These are phyloP conservation scores for Ploceus nigricollis DNA, from an alignment of 2,113 vertebrate genomes.

Conservation along the genomic window DNA sequence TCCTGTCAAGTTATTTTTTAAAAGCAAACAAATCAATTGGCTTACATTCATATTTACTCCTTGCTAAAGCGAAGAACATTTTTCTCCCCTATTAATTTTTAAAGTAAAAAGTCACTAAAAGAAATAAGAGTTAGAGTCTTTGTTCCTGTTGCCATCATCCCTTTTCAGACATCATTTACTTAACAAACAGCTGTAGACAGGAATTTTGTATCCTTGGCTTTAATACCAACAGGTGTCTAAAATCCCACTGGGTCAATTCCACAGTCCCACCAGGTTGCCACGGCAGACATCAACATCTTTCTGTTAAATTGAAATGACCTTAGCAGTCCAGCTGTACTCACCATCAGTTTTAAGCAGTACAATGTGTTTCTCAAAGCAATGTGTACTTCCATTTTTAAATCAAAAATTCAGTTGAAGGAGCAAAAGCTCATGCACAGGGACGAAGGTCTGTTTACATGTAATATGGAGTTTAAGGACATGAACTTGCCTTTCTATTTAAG, in stretches of 20 bases:
- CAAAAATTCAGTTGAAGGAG: background rate
- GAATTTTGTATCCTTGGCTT: background rate
- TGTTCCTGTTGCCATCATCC: background rate
- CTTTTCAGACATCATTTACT: background rate
- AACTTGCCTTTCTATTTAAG: background rate
- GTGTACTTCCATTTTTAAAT: background rate
- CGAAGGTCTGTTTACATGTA: accelerated
- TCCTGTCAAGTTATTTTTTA: background rate
- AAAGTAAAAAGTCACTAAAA: background rate
- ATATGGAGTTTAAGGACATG: background rate
- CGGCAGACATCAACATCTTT: background rate
- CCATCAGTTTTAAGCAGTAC: background rate
- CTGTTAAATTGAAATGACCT: background rate
- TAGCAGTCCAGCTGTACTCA: background rate
- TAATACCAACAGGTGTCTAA: background rate
- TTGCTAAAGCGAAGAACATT: background rate
- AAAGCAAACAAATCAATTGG: background rate
- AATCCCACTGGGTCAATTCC: background rate
- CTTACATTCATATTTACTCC: background rate
- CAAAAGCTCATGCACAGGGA: background rate
- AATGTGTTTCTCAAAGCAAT: background rate
- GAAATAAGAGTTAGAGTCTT: background rate
- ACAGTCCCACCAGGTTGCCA: background rate
- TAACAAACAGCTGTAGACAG: background rate
- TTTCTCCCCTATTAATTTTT: background rate